A percentile compares a stretch with the other conserved stretches of the same genome.
Evolutionary conservation across 2,888 invertebrate genomes (phyloP).

Genomic region (Erebia epiphron): DNA sequence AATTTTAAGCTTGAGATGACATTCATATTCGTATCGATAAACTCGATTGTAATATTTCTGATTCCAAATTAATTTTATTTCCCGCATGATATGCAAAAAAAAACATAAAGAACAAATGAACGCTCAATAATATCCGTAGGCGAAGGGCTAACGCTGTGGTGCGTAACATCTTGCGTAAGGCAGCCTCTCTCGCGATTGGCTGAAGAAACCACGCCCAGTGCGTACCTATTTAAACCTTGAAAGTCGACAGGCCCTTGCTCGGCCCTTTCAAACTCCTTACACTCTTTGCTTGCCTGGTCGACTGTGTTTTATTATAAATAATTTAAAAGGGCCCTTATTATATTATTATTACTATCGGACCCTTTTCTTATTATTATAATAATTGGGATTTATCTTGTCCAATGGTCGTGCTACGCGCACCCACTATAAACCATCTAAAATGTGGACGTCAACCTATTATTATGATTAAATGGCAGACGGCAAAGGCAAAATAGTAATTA

Average conservation of each 20-base stretch:
- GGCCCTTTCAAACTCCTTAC: conserved; percentile 71
- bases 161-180: conserved; percentile 74
- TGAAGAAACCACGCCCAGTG: conserved; percentile 74
- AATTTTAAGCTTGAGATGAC: too few relatives aligned
- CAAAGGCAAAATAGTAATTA: not conserved
- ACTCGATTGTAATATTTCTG: not conserved
- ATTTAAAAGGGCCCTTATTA: conserved; percentile 76
- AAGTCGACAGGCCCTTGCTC: conserved; percentile 71
- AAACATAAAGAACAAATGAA: conserved; percentile 32
- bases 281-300: conserved; percentile 71
- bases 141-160: conserved; percentile 52
- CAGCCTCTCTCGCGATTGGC: conserved; percentile 63
- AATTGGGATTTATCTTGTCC: not conserved
- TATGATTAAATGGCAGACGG: not conserved
- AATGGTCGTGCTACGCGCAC: not conserved
- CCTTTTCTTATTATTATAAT: conserved; percentile 8
- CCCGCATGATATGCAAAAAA: not conserved
- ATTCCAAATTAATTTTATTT: not conserved
- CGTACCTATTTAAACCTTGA: conserved; percentile 70
- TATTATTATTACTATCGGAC: conserved; percentile 24
- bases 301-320: conserved; percentile 83
- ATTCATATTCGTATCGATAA: too few relatives aligned
- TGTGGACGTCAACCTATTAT: not conserved
- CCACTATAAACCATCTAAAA: not conserved
- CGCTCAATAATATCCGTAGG: conserved; percentile 37